phyloP scores from a whole-genome alignment of 2,797 vertebrate species.

The Syncerus caffer region DNA sequence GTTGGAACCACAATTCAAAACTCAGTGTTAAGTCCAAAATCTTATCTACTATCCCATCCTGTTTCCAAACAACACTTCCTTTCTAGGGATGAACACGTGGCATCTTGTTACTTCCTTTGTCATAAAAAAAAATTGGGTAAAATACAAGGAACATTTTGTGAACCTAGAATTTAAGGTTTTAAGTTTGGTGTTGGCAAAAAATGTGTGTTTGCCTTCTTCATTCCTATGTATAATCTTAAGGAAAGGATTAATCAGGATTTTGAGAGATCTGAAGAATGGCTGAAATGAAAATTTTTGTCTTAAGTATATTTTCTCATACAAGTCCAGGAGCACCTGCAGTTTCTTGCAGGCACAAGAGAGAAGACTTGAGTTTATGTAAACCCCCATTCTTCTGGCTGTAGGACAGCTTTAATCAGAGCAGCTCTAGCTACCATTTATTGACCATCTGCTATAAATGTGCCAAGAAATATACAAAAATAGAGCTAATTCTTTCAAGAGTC shows the following conservation, averaged over 20 bases:
- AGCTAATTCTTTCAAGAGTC: not conserved
- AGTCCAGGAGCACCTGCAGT: conserved; percentile 24
- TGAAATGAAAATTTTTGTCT: conserved; percentile 47
- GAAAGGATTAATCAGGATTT: conserved; percentile 46
- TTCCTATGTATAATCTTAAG: conserved; percentile 13
- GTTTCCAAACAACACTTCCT: not conserved
- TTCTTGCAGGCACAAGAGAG: not conserved
- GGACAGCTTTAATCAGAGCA: not conserved
- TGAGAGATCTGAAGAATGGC: conserved; percentile 16
- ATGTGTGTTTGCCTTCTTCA: conserved; percentile 35
- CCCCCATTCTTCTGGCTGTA: not conserved
- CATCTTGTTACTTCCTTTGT: not conserved
- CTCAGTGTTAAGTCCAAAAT: not conserved
- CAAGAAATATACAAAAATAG: not conserved
- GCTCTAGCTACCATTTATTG: not conserved
- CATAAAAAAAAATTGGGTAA: not conserved
- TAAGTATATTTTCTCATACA: conserved; percentile 47
- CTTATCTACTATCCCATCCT: not conserved
- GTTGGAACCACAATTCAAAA: conserved; percentile 12
- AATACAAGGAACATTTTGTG: not conserved
- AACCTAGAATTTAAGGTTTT: conserved; percentile 17
- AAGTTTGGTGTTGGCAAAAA: conserved; percentile 1
- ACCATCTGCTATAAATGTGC: not conserved
- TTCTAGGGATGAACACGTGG: not conserved
- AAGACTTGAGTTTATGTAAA: not conserved